Evolutionary conservation across 1,140 invertebrate species (phyloP), one percentile per base, ranked within the genome.

Genomic region (Zaprionus davidi): DNA sequence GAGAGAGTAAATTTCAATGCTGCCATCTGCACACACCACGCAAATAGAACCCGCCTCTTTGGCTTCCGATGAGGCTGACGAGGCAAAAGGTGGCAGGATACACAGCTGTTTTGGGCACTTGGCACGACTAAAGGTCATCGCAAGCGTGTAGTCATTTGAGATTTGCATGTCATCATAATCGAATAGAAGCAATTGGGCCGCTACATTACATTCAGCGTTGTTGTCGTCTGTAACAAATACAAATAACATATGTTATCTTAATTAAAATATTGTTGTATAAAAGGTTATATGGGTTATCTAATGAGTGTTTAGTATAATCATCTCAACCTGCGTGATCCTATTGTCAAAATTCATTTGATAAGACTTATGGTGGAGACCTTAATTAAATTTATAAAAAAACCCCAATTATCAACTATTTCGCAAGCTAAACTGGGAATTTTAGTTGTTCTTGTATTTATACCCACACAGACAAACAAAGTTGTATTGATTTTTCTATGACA

Each of bases 101-200:
- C 94, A 95, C 13, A 96, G 93, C 78, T 96, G 95, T 12, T 95
- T 87, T 0, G 96, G 96, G 59, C 94, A 95, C 75, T 96, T 95
- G 46, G 94, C 93, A 38, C 93, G 93, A 20, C 94, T 93, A 51
- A 97, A 92, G 81, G 96, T 95, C 81, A 95, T 94, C 22, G 94
- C 93, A 34, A 94, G 92, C 3, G 96, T 93, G 2, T 96, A 95
- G 78, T 95, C 94, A 56, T 95, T 94, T 5, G 94, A 92, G 31
- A 96, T 82, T 74, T 94, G 94, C 5, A 91, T 93, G 34, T 94
- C 94, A 76, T 95, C 94, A 31, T 95, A 90, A 20, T 94, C 93
- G 68, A 95, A 96, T 3, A 96, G 82, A 6, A 96, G 76, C 4
- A 96, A 51, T 67, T 92, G 92, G 5, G 91, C 91, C 0, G 82